Evolutionary conservation across 2,797 vertebrate species (phyloP).

Genomic region (Halcyon chelicuti): DNA sequence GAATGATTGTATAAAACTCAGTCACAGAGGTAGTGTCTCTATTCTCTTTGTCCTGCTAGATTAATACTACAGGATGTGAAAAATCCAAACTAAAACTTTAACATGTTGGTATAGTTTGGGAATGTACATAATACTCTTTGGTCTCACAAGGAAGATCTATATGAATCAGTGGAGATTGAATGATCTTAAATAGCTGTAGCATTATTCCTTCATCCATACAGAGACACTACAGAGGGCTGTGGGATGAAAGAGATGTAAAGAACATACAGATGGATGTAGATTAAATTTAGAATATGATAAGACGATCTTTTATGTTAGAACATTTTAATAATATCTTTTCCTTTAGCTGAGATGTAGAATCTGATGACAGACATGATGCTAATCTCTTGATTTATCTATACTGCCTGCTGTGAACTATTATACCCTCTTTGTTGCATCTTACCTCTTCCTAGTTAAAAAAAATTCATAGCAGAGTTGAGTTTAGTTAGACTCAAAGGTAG

Average conservation of each 20-base stretch:
- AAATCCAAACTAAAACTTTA: background rate
- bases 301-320: background rate
- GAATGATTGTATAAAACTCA: background rate
- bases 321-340: background rate
- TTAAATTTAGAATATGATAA: constrained; percentile 6
- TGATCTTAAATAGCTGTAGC: background rate
- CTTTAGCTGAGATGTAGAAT: background rate
- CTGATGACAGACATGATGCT: background rate
- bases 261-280: constrained; percentile 1
- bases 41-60: background rate
- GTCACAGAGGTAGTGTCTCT: background rate
- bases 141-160: background rate
- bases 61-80: background rate
- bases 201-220: background rate
- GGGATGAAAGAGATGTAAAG: background rate
- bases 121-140: background rate
- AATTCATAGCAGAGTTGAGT: background rate
- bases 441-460: background rate
- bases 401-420: background rate
- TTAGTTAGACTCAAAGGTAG: background rate
- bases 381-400: background rate
- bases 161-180: background rate
- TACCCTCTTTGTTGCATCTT: background rate
- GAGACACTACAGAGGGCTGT: background rate
- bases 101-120: background rate